Conservation (phyloP, 2,113 vertebrate species). For the Pluvianellus socialis region DNA sequence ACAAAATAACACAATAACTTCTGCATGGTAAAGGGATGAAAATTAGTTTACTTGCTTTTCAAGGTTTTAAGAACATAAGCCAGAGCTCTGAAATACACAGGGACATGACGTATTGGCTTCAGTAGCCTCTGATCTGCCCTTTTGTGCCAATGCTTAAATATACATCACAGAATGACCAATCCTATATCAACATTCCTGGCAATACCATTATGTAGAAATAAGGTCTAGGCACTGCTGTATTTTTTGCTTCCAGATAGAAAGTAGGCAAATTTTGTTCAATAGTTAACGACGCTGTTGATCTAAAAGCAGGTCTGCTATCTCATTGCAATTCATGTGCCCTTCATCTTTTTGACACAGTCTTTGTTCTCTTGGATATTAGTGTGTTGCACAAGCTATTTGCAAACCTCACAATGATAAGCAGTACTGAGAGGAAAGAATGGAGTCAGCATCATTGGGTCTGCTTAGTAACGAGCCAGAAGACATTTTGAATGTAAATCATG, state of each 20-base stretch:
- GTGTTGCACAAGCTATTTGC: neutral
- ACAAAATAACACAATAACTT: neutral
- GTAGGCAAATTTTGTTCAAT: neutral
- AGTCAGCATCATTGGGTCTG: neutral
- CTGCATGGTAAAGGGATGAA: neutral
- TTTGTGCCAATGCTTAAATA: neutral
- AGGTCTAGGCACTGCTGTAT: neutral
- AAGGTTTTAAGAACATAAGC: neutral
- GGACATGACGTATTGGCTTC: neutral
- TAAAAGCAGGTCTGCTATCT: neutral
- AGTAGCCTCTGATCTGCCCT: neutral
- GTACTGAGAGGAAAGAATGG: neutral
- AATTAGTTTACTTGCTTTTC: neutral
- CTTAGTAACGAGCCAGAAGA: neutral
- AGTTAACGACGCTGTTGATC: neutral
- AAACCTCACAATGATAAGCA: neutral
- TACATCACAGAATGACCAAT: neutral
- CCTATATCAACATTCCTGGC: neutral
- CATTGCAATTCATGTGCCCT: neutral
- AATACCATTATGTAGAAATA: neutral
- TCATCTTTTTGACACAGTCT: neutral
- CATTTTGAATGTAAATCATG: neutral
- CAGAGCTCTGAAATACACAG: neutral
- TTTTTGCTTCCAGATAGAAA: slow-evolving; percentile 11
- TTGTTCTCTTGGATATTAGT: neutral